A percentile compares a stretch with the other conserved stretches of the same genome.
phyloP scores from a whole-genome alignment of 2,888 invertebrate species.

The Melipona beecheii region DNA sequence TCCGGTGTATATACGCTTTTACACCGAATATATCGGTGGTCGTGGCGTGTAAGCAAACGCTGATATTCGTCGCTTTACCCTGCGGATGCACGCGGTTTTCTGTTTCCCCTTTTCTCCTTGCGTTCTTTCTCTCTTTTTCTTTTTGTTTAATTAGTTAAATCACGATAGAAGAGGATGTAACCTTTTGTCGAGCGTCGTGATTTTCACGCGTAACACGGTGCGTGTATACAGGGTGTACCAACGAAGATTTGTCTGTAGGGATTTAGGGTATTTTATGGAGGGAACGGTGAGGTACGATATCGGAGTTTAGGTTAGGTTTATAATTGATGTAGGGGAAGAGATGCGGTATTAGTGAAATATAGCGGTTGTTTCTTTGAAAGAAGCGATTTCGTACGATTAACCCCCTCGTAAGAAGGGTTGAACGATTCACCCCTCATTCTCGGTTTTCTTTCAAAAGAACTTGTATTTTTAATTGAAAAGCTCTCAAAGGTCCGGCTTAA shows the following conservation, averaged over 20 bases:
- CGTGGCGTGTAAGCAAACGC: slow-evolving; percentile 22
- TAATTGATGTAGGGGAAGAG: neutral
- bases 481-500: neutral
- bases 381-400: neutral
- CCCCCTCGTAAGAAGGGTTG: neutral
- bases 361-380: neutral
- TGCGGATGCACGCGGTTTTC: slow-evolving; percentile 3
- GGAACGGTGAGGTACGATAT: neutral
- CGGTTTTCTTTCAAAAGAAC: neutral
- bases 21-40: slow-evolving; percentile 3
- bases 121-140: neutral
- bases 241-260: neutral
- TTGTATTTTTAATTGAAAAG: neutral
- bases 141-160: neutral
- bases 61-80: neutral
- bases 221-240: neutral
- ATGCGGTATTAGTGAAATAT: neutral
- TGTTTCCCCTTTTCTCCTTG: neutral
- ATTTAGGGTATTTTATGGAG: neutral
- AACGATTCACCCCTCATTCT: neutral
- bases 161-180: neutral
- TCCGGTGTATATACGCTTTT: neutral
- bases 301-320: neutral
- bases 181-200: neutral
- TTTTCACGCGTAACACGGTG: neutral